phyloP scores from a whole-genome alignment of 2,888 invertebrate genomes.

The Spilarctia lutea region DNA sequence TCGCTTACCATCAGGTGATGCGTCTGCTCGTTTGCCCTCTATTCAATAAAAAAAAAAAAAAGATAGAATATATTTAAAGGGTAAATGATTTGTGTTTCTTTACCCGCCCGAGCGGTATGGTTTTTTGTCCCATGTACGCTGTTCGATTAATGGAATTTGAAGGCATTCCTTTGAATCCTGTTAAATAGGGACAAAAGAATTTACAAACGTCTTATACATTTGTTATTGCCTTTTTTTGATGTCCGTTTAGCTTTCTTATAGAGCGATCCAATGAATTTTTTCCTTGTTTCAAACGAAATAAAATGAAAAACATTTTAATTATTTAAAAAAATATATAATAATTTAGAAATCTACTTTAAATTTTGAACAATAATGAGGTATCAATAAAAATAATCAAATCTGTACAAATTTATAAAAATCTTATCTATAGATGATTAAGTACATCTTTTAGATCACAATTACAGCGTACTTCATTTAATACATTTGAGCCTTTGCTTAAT shows the following conservation, averaged over 20 bases:
- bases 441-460: background rate
- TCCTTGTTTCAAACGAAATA: too few species aligned
- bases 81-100: background rate
- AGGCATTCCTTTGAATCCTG: background rate
- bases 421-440: too few species aligned
- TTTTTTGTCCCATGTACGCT: background rate
- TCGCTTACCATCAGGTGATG: too few species aligned
- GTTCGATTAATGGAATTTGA: slow-evolving; percentile 20
- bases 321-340: too few species aligned
- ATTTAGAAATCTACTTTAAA: too few species aligned
- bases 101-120: background rate
- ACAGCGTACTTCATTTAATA: background rate
- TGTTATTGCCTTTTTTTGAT: background rate
- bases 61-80: too few species aligned
- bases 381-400: too few species aligned
- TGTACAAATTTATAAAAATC: too few species aligned
- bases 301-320: too few species aligned
- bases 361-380: too few species aligned
- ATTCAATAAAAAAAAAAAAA: too few species aligned
- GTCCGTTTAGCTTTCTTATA: background rate
- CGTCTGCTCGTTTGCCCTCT: too few species aligned
- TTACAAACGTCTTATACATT: background rate
- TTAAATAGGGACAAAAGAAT: background rate
- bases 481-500: background rate
- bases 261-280: background rate